Conservation (phyloP, 2,113 vertebrate species). For the Trinectes maculatus region DNA sequence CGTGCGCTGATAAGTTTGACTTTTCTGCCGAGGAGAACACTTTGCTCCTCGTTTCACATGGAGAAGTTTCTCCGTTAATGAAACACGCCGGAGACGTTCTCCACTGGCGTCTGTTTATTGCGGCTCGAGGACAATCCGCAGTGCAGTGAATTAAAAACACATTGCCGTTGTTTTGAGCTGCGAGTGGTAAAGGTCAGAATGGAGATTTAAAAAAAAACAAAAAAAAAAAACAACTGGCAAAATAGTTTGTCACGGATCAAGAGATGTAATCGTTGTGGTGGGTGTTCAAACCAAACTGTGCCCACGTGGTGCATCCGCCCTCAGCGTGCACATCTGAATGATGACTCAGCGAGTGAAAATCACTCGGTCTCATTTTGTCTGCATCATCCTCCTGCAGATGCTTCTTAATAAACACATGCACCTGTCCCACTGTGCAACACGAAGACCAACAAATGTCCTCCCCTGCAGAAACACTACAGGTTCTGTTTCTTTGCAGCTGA, state of each 20-base stretch:
- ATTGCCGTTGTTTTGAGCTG: too few relatives aligned
- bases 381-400: conserved; percentile 18
- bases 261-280: conserved; percentile 23
- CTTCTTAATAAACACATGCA: background rate
- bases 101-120: too few relatives aligned
- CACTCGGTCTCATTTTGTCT: conserved; percentile 25
- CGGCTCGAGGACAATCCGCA: too few relatives aligned
- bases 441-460: conserved; percentile 3
- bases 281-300: conserved; percentile 13
- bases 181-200: too few relatives aligned
- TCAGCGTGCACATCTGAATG: conserved; percentile 51
- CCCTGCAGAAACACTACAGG: conserved; percentile 1
- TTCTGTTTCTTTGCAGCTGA: conserved; percentile 32
- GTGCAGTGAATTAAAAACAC: too few relatives aligned
- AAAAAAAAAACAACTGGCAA: too few relatives aligned
- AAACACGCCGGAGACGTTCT: too few relatives aligned
- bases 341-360: conserved; percentile 40
- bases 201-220: too few relatives aligned
- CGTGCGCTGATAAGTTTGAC: too few relatives aligned
- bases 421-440: conserved; percentile 3
- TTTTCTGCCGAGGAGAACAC: too few relatives aligned
- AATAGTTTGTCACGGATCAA: conserved; percentile 55
- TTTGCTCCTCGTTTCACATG: too few relatives aligned
- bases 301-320: conserved; percentile 8
- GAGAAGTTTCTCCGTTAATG: too few relatives aligned